A percentile compares a stretch with the other conserved stretches of the same genome.
phyloP scores from a whole-genome alignment of 2,888 invertebrate genomes.

The Leptinotarsa haldemani region DNA sequence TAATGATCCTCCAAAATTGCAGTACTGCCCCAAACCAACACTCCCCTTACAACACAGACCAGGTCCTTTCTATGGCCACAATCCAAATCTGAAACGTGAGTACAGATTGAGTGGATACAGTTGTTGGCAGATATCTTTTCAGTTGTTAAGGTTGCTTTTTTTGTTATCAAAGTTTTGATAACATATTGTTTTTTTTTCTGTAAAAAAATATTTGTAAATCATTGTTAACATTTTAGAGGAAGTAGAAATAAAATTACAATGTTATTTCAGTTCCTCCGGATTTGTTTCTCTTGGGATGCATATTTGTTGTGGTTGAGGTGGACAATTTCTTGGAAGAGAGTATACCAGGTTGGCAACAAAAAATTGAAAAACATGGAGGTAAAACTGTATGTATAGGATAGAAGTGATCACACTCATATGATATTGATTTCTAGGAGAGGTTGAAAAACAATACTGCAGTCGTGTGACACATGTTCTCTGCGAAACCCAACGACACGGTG shows the following conservation, averaged over 20 bases:
- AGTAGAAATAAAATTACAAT: slow-evolving; percentile 17
- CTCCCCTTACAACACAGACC: slow-evolving; percentile 69
- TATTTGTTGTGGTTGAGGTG: slow-evolving; percentile 77
- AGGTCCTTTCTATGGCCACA: slow-evolving; percentile 90
- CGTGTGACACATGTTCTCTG: slow-evolving; percentile 93
- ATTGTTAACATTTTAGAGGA: background rate
- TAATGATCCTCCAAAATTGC: slow-evolving; percentile 65
- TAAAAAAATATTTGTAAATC: no score
- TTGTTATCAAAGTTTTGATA: no score
- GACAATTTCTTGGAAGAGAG: slow-evolving; percentile 60
- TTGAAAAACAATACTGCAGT: slow-evolving; percentile 85
- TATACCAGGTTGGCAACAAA: slow-evolving; percentile 62
- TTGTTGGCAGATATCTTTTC: no score
- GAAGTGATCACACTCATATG: slow-evolving; percentile 4
- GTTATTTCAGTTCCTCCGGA: slow-evolving; percentile 77
- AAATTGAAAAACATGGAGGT: slow-evolving; percentile 64
- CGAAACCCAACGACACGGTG: slow-evolving; percentile 89
- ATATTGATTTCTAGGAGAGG: slow-evolving; percentile 73
- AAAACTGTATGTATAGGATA: slow-evolving; percentile 14
- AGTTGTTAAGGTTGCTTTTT: no score
- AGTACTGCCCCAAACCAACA: slow-evolving; percentile 59
- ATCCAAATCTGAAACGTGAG: slow-evolving; percentile 82
- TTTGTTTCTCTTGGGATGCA: slow-evolving; percentile 90
- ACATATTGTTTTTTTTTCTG: no score
- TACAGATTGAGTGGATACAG: slow-evolving; percentile 23